Percentiles rank a stretch among this genome's conserved stretches.
phyloP scores from a whole-genome alignment of 2,113 vertebrate species.

The Amphiprion ocellaris region DNA sequence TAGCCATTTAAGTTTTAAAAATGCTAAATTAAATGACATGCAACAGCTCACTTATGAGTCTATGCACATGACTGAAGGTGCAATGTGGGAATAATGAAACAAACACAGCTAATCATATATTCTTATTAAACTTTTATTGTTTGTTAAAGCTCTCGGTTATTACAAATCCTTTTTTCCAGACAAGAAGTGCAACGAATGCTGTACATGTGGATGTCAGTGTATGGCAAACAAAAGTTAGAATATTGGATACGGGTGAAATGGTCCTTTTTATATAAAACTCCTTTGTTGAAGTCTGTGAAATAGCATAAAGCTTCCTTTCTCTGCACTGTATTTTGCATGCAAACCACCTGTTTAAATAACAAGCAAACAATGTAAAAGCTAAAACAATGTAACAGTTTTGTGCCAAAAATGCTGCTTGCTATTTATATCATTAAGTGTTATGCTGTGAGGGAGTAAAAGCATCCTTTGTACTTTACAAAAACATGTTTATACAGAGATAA shows the following conservation, averaged over 20 bases:
- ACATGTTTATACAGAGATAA: neutral
- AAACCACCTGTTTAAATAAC: neutral
- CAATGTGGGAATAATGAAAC: too few species aligned
- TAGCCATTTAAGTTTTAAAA: too few species aligned
- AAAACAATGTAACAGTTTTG: neutral
- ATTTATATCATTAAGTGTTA: neutral
- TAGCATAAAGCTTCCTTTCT: neutral
- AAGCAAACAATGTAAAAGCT: slow-evolving; percentile 1
- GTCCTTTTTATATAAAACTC: neutral
- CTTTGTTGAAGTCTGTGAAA: neutral
- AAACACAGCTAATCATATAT: too few species aligned
- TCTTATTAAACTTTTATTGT: too few species aligned
- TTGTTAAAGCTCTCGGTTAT: too few species aligned
- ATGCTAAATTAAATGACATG: too few species aligned
- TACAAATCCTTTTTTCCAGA: neutral
- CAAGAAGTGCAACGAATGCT: neutral
- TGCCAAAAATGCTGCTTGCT: neutral
- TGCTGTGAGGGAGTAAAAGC: neutral
- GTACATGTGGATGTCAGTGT: neutral
- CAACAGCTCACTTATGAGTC: neutral
- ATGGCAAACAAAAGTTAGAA: neutral
- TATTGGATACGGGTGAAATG: neutral
- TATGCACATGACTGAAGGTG: too few species aligned
- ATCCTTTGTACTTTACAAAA: neutral
- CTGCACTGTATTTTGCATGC: neutral